A percentile compares a stretch with the other conserved stretches of the same genome.
These are phyloP conservation scores for Drosophila quadrilineata DNA, from an alignment of 1,140 invertebrate species.

Conservation along the genomic window DNA sequence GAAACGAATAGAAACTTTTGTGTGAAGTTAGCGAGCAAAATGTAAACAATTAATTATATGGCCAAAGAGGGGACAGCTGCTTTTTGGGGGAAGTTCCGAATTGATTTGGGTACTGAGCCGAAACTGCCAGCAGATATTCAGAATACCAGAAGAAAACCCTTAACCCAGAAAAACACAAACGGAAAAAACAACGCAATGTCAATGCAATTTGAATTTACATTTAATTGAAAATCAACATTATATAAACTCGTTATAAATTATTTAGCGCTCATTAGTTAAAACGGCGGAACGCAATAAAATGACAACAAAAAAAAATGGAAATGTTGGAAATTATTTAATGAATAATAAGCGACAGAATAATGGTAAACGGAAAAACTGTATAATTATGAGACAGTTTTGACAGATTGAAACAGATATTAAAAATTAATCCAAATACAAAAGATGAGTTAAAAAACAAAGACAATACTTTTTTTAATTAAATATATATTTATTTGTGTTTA, in stretches of 20 bases:
- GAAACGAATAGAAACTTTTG: constrained; percentile 39
- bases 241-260: constrained; percentile 58
- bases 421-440: too few relatives aligned
- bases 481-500: too few relatives aligned
- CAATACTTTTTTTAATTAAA: too few relatives aligned
- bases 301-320: too few relatives aligned
- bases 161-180: too few relatives aligned
- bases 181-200: constrained; percentile 19
- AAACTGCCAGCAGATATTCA: not conserved
- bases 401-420: too few relatives aligned
- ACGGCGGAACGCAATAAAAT: too few relatives aligned
- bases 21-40: constrained; percentile 46
- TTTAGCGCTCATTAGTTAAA: constrained; percentile 24
- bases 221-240: constrained; percentile 59
- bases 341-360: too few relatives aligned
- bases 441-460: too few relatives aligned
- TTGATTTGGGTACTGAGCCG: constrained; percentile 3
- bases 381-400: too few relatives aligned
- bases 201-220: constrained; percentile 57
- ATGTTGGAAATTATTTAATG: too few relatives aligned
- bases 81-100: constrained; percentile 14
- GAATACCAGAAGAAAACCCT: not conserved
- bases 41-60: constrained; percentile 70
- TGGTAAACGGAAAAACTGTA: too few relatives aligned
- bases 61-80: constrained; percentile 55